These are phyloP conservation scores for Zele albiditarsus DNA, from an alignment of 2,888 invertebrate species.

Conservation along the genomic window DNA sequence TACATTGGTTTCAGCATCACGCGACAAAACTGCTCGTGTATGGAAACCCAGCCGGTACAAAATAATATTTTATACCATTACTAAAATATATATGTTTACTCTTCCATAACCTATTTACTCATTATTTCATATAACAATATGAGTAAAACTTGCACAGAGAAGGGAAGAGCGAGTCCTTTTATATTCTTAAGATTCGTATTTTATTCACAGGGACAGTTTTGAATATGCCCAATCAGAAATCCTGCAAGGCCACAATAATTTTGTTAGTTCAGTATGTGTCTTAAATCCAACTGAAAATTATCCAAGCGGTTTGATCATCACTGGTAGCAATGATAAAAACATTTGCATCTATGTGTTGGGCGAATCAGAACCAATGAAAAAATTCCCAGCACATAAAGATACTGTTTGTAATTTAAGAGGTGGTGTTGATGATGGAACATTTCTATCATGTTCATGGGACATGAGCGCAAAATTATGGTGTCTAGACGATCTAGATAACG, in stretches of 20 bases:
- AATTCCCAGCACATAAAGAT: slow-evolving; percentile 85
- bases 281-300: slow-evolving; percentile 81
- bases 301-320: slow-evolving; percentile 86
- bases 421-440: slow-evolving; percentile 72
- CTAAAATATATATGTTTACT: slow-evolving; percentile 14
- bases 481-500: slow-evolving; percentile 72
- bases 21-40: slow-evolving; percentile 89
- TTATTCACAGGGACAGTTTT: slow-evolving; percentile 75
- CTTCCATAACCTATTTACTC: slow-evolving; percentile 32
- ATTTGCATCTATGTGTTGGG: slow-evolving; percentile 87
- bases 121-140: slow-evolving; percentile 1
- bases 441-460: slow-evolving; percentile 96
- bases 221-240: slow-evolving; percentile 80
- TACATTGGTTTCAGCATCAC: slow-evolving; percentile 88
- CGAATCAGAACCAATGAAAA: slow-evolving; percentile 79
- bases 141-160: not conserved
- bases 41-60: slow-evolving; percentile 86
- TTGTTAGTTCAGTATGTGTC: slow-evolving; percentile 87
- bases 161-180: not conserved
- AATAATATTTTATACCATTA: slow-evolving; percentile 22
- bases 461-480: slow-evolving; percentile 89
- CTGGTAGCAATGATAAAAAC: slow-evolving; percentile 91
- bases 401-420: slow-evolving; percentile 78
- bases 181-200: not conserved
- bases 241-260: slow-evolving; percentile 88